Evolutionary conservation across 2,797 vertebrate species (phyloP).

Genomic region (Synaphobranchus kaupii): DNA sequence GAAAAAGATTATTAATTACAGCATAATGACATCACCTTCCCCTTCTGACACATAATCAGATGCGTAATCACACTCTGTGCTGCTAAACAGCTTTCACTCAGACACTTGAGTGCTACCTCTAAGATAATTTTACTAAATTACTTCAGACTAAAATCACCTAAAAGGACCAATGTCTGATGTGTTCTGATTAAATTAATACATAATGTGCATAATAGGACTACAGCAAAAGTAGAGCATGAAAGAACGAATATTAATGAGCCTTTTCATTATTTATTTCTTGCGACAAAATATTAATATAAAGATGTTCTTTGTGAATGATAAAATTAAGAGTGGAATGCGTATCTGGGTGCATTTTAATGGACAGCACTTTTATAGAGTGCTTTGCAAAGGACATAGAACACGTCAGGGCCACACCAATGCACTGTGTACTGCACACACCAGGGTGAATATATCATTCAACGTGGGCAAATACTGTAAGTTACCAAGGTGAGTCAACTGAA

Average conservation of each 20-base stretch:
- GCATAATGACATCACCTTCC: constrained; percentile 15
- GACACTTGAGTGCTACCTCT: neutral
- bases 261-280: neutral
- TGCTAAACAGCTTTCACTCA: neutral
- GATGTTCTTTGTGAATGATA: neutral
- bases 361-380: neutral
- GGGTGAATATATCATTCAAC: too few relatives aligned
- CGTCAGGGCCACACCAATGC: too few relatives aligned
- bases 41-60: constrained; percentile 14
- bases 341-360: neutral
- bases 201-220: neutral
- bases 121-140: neutral
- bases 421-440: too few relatives aligned
- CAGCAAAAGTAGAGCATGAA: neutral
- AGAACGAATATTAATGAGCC: neutral
- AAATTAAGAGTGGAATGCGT: neutral
- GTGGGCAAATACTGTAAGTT: too few relatives aligned
- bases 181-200: neutral
- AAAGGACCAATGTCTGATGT: neutral
- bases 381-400: neutral
- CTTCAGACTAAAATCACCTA: neutral
- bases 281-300: neutral
- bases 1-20: neutral
- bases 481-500: too few relatives aligned
- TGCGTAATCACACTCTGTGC: neutral